Conservation (phyloP, 2,113 vertebrate species). For the Dermatemys mawii region DNA sequence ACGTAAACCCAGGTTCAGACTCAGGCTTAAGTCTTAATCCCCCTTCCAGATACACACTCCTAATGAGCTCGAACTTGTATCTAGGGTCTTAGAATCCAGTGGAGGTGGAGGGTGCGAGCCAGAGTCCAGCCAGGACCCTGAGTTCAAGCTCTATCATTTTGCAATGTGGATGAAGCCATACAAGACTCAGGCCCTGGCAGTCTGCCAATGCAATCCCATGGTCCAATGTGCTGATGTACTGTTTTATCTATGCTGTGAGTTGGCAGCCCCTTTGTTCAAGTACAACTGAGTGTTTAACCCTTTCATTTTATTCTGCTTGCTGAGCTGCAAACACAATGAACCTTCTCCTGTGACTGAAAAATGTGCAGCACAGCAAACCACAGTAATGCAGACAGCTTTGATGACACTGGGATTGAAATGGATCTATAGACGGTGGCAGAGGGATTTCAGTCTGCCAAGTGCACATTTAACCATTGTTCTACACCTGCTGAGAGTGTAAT, state of each 20-base stretch:
- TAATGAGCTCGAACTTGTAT: neutral
- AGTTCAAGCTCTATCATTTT: neutral
- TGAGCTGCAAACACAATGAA: neutral
- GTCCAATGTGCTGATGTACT: neutral
- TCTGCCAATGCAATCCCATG: neutral
- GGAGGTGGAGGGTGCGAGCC: neutral
- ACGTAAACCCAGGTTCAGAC: no score
- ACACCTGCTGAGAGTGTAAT: no score
- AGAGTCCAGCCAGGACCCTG: neutral
- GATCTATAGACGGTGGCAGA: no score
- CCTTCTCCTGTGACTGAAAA: neutral
- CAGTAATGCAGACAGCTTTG: no score
- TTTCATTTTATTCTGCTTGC: neutral
- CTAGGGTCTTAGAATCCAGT: neutral
- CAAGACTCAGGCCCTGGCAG: neutral
- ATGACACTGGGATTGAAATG: no score
- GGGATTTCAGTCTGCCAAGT: no score
- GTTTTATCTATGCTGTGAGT: neutral
- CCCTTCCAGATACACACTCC: neutral
- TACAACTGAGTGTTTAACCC: neutral
- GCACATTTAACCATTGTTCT: no score
- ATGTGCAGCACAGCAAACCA: no score
- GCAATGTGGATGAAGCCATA: neutral
- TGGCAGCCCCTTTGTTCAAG: neutral
- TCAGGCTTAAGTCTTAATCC: neutral